Evolutionary conservation across 2,888 invertebrate species (phyloP).

Genomic region (Diploptera punctata): DNA sequence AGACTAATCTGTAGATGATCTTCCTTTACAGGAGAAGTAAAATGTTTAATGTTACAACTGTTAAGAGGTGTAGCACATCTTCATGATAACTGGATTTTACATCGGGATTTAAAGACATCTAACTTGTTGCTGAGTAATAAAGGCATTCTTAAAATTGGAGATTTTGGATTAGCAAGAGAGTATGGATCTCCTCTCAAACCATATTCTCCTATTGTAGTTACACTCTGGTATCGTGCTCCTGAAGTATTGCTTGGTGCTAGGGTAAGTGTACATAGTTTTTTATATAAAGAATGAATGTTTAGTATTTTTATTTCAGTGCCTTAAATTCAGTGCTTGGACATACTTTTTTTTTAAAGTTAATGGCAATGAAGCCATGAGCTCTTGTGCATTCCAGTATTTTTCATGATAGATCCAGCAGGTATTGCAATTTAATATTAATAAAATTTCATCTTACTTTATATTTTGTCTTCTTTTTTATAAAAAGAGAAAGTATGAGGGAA

Average conservation of each 20-base stretch:
- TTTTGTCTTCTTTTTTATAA: too few species aligned
- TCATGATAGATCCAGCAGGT: too few species aligned
- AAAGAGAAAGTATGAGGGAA: too few species aligned
- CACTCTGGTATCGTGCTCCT: constrained; percentile 97
- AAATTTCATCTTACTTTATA: too few species aligned
- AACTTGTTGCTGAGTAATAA: constrained; percentile 95
- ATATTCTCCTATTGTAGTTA: constrained; percentile 97
- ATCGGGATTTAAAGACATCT: constrained; percentile 97
- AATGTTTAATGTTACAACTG: constrained; percentile 92
- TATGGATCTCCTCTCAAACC: constrained; percentile 96
- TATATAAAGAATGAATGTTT: too few species aligned
- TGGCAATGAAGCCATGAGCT: too few species aligned
- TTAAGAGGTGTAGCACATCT: constrained; percentile 92
- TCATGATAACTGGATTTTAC: constrained; percentile 99
- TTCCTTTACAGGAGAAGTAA: constrained; percentile 77
- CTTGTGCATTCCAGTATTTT: too few species aligned
- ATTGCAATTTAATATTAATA: too few species aligned
- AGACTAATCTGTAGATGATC: too few species aligned
- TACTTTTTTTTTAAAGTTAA: too few species aligned
- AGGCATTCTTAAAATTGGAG: constrained; percentile 82
- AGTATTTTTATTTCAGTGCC: too few species aligned
- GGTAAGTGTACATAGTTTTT: constrained; percentile 48
- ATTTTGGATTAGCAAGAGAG: constrained; percentile 97
- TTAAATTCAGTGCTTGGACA: too few species aligned
- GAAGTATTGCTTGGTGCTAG: constrained; percentile 90